These are phyloP conservation scores for Conchocele bisecta DNA, from an alignment of 2,888 invertebrate species.

Conservation along the genomic window DNA sequence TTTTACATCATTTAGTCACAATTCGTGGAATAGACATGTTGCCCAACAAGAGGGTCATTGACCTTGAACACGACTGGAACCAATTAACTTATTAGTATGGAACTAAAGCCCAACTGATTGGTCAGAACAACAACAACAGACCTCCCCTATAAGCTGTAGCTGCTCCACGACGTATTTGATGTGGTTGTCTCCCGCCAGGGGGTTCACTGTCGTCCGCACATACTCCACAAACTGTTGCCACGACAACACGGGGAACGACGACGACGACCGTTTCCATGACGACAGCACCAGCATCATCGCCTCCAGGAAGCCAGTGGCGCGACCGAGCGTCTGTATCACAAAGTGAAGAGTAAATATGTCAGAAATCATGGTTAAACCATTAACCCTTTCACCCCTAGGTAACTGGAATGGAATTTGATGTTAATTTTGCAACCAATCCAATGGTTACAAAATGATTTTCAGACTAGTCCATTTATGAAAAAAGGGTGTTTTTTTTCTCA, in stretches of 20 bases:
- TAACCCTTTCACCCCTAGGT: too few relatives aligned
- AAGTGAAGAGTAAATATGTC: too few relatives aligned
- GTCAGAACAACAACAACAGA: constrained; percentile 68
- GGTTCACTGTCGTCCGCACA: constrained; percentile 86
- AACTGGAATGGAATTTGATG: too few relatives aligned
- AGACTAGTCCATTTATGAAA: too few relatives aligned
- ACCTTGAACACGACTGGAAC: too few relatives aligned
- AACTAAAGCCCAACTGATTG: not conserved
- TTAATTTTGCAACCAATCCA: too few relatives aligned
- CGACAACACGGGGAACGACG: constrained; percentile 86
- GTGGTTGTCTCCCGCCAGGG: constrained; percentile 87
- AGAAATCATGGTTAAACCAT: not conserved
- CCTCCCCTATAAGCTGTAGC: constrained; percentile 87
- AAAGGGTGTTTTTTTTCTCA: too few relatives aligned
- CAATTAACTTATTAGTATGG: too few relatives aligned
- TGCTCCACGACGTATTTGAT: constrained; percentile 87
- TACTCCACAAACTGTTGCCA: constrained; percentile 86
- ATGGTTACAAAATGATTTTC: too few relatives aligned
- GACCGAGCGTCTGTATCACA: constrained; percentile 83
- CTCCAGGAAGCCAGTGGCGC: constrained; percentile 86
- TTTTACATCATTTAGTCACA: too few relatives aligned
- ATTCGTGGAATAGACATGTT: too few relatives aligned
- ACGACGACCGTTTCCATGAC: constrained; percentile 84
- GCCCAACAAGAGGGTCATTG: too few relatives aligned
- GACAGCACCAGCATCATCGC: constrained; percentile 84